These are phyloP conservation scores for Trachelus stipa DNA, from an alignment of 2,888 invertebrate genomes.

Conservation along the genomic window DNA sequence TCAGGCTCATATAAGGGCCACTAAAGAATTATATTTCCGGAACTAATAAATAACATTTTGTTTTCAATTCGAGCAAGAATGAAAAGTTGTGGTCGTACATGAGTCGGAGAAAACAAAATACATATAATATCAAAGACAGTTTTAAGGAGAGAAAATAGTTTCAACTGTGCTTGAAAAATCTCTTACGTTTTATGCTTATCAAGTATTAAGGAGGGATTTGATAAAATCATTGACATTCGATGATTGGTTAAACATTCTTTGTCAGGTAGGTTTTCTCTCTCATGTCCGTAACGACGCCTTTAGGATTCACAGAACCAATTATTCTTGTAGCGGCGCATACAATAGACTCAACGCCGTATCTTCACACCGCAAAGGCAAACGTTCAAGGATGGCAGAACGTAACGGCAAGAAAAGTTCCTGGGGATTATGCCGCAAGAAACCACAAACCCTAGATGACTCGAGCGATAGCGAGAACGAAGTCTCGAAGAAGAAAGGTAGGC, in stretches of 20 bases:
- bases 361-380: not conserved
- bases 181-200: not conserved
- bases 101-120: not conserved
- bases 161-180: not conserved
- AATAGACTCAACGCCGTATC: not conserved
- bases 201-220: not conserved
- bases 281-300: not conserved
- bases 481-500: not conserved
- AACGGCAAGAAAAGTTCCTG: conserved; percentile 12
- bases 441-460: conserved; percentile 26
- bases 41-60: not conserved
- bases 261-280: not conserved
- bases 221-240: not conserved
- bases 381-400: conserved; percentile 7
- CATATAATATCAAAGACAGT: not conserved
- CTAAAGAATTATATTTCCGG: not conserved
- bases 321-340: not conserved
- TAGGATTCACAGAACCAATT: not conserved
- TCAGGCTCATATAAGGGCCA: not conserved
- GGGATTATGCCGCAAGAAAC: conserved; percentile 25
- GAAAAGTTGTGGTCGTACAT: not conserved
- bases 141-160: not conserved
- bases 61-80: not conserved
- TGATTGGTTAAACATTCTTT: not conserved
- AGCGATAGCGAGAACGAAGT: not conserved